phyloP scores from a whole-genome alignment of 35 echinoderm and acorn worm genomes.

The Ophiothrix spiculata region DNA sequence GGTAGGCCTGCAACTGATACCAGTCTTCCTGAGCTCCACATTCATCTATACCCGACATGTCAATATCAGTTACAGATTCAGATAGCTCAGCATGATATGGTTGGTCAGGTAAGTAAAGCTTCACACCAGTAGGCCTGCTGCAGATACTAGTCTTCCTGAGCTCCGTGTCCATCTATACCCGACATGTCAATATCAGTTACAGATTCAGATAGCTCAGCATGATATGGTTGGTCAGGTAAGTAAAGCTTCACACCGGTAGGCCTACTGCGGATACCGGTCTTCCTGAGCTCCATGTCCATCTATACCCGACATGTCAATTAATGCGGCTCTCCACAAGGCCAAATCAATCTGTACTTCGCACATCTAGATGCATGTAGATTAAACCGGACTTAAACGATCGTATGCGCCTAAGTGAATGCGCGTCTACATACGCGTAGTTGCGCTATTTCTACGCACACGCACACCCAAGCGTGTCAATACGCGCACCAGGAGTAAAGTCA shows the following conservation, averaged over 20 bases:
- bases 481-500: too few relatives aligned
- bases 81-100: neutral
- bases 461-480: too few relatives aligned
- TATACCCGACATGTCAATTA: conserved; percentile 29
- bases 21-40: neutral
- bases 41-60: conserved; percentile 30
- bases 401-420: too few relatives aligned
- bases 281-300: conserved; percentile 2
- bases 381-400: too few relatives aligned
- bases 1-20: conserved; percentile 2
- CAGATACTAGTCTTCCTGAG: neutral
- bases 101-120: conserved; percentile 37
- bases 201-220: neutral
- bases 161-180: conserved; percentile 23
- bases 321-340: too few relatives aligned
- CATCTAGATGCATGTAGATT: too few relatives aligned
- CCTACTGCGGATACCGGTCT: neutral
- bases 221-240: conserved; percentile 42
- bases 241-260: neutral
- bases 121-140: neutral
- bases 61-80: conserved; percentile 10
- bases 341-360: too few relatives aligned
- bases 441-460: too few relatives aligned
- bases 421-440: too few relatives aligned
- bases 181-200: conserved; percentile 17